Base-by-base conservation (phyloP, 2,113 vertebrate species). In the Synodontis membranacea region DNA sequence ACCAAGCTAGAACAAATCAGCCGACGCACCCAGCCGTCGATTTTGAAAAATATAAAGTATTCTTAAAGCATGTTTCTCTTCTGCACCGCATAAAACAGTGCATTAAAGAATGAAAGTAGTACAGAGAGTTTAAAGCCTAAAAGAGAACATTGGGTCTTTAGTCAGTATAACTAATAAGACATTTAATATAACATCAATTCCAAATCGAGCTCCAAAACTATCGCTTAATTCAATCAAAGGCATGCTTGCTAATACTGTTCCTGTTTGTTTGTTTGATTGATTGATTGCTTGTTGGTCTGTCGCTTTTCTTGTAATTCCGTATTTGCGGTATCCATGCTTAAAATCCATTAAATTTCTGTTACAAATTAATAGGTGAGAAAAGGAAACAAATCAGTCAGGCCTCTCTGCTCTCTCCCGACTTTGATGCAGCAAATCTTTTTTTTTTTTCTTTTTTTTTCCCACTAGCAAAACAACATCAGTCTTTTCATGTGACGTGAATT, bases 131-230 rank as follows among this genome's bases (percentile, higher is more conserved):
- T 86, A 89, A 86, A 44, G 81, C 14, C 75, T 58, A 31, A 87
- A 88, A 84, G 86, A 81, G 87, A 84, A 89, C 88, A 84, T 78
- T 86, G 87, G 80, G 64, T n/a, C 54, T 88, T 85, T 81, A 89
- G 87, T 87, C 83, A 86, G 85, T 87, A 58, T 88, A 89, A 91
- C 89, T 88, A 91, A 90, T 89, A 82, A 14, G 44, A 85, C 85
- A 79, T 86, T 88, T 87, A 81, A 31, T 58, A 50, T 17, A 75
- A 37, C 86, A 82, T 70, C 50, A 68, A 88, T 88, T 39, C 37
- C 66, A 48, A 72, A 83, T 64, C 34, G 25, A 37, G 84, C 44
- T 84, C 54, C 79, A 88, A 83, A 86, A 66, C 72, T 80, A 52
- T 88, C 80, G 76, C 88, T 87, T 85, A 88, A 89, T 88, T 74